A percentile compares a stretch with the other conserved stretches of the same genome.
These are phyloP conservation scores for Diploptera punctata DNA, from an alignment of 2,888 invertebrate species.

Conservation along the genomic window DNA sequence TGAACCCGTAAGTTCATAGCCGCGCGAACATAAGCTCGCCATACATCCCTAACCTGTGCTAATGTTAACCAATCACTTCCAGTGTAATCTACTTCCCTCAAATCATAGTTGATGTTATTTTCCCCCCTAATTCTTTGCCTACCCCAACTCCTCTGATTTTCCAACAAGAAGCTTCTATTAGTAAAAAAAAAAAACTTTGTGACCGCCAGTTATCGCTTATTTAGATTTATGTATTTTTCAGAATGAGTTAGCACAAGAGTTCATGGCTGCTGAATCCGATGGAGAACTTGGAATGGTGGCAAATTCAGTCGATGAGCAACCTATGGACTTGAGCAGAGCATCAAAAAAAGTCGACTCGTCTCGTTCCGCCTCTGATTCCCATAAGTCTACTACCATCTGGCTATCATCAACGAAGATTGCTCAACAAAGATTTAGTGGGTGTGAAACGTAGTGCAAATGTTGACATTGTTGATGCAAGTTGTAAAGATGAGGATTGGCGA, in stretches of 20 bases:
- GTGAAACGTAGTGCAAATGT: background rate
- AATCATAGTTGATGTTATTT: too few species aligned
- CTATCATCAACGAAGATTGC: background rate
- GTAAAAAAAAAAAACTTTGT: too few species aligned
- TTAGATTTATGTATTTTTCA: too few species aligned
- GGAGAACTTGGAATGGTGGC: conserved; percentile 36
- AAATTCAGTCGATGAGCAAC: conserved; percentile 39
- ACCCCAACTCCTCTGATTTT: too few species aligned
- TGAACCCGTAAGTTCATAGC: too few species aligned
- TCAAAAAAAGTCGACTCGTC: conserved; percentile 30
- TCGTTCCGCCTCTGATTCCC: conserved; percentile 42
- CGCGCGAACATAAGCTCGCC: too few species aligned
- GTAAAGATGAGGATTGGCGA: conserved; percentile 7
- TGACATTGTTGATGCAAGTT: background rate
- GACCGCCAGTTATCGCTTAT: too few species aligned
- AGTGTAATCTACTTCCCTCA: too few species aligned
- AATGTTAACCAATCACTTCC: too few species aligned
- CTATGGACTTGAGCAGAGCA: conserved; percentile 41
- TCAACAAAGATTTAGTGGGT: background rate
- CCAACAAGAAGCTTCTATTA: too few species aligned
- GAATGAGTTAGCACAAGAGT: conserved; percentile 7
- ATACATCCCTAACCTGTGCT: too few species aligned
- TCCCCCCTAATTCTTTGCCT: too few species aligned
- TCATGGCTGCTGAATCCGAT: conserved; percentile 41
- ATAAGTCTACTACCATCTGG: conserved; percentile 37